Conservation (phyloP, 2,797 vertebrate genomes). For the Dryobates pubescens region DNA sequence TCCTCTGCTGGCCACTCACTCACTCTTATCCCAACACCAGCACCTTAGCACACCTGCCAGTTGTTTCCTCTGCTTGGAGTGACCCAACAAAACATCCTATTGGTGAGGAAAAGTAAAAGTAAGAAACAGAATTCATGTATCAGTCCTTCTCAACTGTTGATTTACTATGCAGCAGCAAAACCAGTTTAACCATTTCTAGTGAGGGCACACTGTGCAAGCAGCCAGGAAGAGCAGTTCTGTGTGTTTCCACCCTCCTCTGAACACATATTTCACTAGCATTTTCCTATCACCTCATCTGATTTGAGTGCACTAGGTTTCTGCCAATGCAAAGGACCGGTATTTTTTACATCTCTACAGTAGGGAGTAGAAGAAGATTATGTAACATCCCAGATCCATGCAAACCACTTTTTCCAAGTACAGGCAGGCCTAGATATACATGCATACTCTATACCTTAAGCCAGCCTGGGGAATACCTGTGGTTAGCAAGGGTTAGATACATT, state of each 20-base stretch:
- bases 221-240: neutral
- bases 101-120: neutral
- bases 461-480: neutral
- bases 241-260: neutral
- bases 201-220: fast-evolving
- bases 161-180: neutral
- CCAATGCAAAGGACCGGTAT: neutral
- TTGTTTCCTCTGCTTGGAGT: neutral
- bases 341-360: neutral
- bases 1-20: neutral
- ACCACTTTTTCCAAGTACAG: neutral
- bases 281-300: neutral
- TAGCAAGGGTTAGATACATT: neutral
- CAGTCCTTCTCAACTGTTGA: neutral
- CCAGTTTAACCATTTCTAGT: neutral
- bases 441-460: neutral
- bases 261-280: fast-evolving
- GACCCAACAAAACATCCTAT: neutral
- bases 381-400: fast-evolving
- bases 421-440: neutral
- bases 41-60: neutral
- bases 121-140: fast-evolving
- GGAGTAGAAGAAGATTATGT: neutral
- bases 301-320: neutral
- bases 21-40: neutral